These are phyloP conservation scores for Harmothoe impar DNA, from an alignment of 2,888 invertebrate genomes.

Conservation along the genomic window DNA sequence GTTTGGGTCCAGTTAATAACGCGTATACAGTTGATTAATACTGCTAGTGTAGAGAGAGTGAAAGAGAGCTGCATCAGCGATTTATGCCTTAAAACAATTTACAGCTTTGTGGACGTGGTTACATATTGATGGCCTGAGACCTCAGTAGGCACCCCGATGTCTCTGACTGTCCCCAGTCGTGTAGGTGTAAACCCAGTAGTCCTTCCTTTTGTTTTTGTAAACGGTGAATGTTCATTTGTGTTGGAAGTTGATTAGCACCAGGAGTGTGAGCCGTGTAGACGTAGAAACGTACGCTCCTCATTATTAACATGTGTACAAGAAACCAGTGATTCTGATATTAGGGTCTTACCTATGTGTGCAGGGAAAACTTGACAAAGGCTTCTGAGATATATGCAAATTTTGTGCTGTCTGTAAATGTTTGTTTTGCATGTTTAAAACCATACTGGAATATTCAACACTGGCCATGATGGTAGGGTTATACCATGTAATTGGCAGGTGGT, in stretches of 20 bases:
- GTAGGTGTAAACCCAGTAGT: slow-evolving; percentile 1
- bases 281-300: background rate
- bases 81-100: slow-evolving; percentile 16
- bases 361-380: slow-evolving; percentile 28
- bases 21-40: background rate
- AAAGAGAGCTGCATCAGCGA: background rate
- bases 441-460: no score
- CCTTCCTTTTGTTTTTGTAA: background rate
- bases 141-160: background rate
- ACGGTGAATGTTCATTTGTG: background rate
- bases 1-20: background rate
- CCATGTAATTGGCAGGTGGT: no score
- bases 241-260: background rate
- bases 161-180: background rate
- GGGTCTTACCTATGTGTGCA: slow-evolving; percentile 5
- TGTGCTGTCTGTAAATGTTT: slow-evolving; percentile 13
- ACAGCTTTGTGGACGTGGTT: background rate
- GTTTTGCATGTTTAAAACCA: background rate
- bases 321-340: slow-evolving; percentile 11
- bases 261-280: background rate
- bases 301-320: background rate
- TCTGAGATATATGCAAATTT: slow-evolving; percentile 14
- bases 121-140: background rate
- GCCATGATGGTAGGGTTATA: no score
- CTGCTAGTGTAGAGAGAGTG: slow-evolving; percentile 3